Base-by-base conservation (phyloP, 2,113 vertebrate genomes). In the Chaetodon auriga region DNA sequence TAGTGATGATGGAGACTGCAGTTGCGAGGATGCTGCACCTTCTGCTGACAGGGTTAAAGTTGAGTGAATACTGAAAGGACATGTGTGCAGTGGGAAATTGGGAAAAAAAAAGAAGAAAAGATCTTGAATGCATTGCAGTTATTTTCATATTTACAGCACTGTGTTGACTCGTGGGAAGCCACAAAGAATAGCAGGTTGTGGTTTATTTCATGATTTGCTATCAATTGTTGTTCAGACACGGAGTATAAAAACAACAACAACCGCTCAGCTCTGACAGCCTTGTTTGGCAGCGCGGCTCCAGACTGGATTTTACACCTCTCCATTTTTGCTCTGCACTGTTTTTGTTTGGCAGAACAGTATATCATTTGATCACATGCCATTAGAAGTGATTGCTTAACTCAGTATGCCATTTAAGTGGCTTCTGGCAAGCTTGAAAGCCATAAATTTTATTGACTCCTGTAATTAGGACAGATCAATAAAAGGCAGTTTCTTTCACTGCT, bases 381-480 rank as follows among this genome's bases (percentile, higher is more conserved):
- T 86, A 87, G 83, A 82, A 64, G 60, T 78, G 85, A 92, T 91
- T 91, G 88, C 86, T 90, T 85, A 87, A 90, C 81, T 92, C 87
- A 81, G 83, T 80, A 61, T 73, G 83, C 79, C 71, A 68, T 89
- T 78, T 80, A 85, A 91, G 63, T 74, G 83, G 81, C 80, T 92
- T 77, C 79, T 90, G 84, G 89, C 87, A 68, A 66, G 78, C 64
- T 84, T 84, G 61, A 80, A 78, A 87, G 71, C 83, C 89, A 89
- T 94, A 92, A 68, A 95, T 92, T 91, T 84, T 72, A 93, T 90
- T 82, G 92, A 92, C 84, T 92, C 70, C 4, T 80, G 79, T 93
- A 93, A 95, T 95, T 94, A 95, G 89, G 82, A 77, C 46, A 53
- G 71, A 92, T 95, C 94, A 86, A 95, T 95, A 92, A 87, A 87